These are phyloP conservation scores for Oscheius sp. DNA, from an alignment of 2,888 invertebrate genomes.

Conservation along the genomic window DNA sequence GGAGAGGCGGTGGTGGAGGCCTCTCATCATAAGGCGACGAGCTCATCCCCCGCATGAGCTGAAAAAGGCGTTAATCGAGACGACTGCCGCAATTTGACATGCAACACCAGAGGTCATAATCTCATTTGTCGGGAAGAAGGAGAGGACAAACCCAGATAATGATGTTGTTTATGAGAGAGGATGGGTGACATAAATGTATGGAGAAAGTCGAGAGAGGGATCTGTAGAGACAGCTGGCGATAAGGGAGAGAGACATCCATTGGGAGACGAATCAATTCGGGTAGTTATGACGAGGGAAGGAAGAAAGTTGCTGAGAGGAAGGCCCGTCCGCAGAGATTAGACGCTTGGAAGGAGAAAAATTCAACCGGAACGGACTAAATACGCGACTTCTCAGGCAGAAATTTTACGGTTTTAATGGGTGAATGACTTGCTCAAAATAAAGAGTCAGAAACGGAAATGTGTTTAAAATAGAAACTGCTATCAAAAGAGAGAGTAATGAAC, in stretches of 20 bases:
- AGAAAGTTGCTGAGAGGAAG: no score
- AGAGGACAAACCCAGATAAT: slow-evolving; percentile 30
- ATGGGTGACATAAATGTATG: background rate
- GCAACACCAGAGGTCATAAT: slow-evolving; percentile 7
- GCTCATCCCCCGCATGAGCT: slow-evolving; percentile 31
- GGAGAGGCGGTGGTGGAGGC: slow-evolving; percentile 69
- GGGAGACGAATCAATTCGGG: background rate
- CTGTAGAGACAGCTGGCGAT: background rate
- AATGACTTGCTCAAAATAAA: no score
- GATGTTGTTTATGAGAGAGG: slow-evolving; percentile 21
- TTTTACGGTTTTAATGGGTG: no score
- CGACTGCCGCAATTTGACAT: slow-evolving; percentile 13
- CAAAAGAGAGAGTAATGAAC: no score
- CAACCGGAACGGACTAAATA: no score
- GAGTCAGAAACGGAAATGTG: no score
- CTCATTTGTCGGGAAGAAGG: no score
- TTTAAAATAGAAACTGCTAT: no score
- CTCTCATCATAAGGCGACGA: slow-evolving; percentile 64
- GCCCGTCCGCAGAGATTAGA: no score
- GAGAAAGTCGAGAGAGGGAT: background rate
- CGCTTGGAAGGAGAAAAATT: no score
- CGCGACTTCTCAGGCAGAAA: no score
- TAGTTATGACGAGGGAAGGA: background rate
- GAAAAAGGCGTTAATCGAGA: background rate
- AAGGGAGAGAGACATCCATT: background rate